Percentiles rank a stretch among this genome's conserved stretches.
Conservation (phyloP, 2,888 invertebrate genomes). For the Stratiomys singularior region DNA sequence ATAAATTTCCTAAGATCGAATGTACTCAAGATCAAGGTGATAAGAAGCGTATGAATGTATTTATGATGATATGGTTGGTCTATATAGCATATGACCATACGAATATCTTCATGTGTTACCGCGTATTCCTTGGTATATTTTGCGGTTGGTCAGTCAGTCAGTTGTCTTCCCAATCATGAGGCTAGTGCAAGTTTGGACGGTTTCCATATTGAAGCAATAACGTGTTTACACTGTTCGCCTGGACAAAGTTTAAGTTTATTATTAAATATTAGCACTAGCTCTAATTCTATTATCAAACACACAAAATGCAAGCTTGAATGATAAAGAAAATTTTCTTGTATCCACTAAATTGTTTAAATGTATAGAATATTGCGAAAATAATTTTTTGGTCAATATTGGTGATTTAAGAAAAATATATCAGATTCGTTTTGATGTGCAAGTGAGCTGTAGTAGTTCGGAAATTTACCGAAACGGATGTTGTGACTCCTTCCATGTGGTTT, state of each 20-base stretch:
- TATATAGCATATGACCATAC: background rate
- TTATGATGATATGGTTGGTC: background rate
- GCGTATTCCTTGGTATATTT: background rate
- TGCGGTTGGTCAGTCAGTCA: conserved; percentile 16
- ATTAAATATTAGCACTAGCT: conserved; percentile 30
- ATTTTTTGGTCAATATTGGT: background rate
- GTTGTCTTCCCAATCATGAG: conserved; percentile 8
- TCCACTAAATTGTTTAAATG: background rate
- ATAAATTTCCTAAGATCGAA: conserved; percentile 33
- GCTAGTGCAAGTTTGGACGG: background rate
- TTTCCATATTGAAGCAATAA: background rate
- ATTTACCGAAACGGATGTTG: background rate
- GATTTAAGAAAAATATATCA: background rate
- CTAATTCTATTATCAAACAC: conserved; percentile 41
- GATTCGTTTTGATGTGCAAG: background rate
- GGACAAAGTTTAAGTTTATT: conserved; percentile 12
- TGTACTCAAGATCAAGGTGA: conserved; percentile 41
- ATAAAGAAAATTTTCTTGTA: background rate
- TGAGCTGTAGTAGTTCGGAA: background rate
- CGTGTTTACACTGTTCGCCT: conserved; percentile 4
- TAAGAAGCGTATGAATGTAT: conserved; percentile 19
- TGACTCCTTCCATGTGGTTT: background rate
- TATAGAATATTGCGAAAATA: conserved; percentile 6
- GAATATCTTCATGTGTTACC: background rate
- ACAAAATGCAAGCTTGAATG: background rate